phyloP scores from a whole-genome alignment of 2,797 vertebrate species.

The Myotis planiceps region DNA sequence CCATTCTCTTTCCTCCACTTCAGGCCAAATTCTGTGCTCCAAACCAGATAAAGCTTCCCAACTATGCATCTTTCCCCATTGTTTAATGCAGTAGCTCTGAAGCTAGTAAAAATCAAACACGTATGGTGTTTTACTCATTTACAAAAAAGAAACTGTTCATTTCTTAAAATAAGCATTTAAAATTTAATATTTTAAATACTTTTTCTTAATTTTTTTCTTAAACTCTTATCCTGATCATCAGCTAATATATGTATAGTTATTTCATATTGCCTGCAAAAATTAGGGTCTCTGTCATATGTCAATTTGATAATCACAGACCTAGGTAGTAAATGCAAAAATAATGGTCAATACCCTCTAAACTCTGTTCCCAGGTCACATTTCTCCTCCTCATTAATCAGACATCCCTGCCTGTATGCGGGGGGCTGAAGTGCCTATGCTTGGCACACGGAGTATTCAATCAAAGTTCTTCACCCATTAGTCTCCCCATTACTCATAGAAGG shows the following conservation, averaged over 20 bases:
- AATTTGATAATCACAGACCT: background rate
- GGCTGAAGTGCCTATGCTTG: background rate
- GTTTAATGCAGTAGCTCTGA: background rate
- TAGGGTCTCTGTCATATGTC: background rate
- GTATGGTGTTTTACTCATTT: background rate
- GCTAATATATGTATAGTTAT: background rate
- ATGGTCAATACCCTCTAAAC: background rate
- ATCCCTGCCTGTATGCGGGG: background rate
- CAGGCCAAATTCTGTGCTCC: background rate
- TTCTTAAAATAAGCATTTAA: slow-evolving; percentile 23
- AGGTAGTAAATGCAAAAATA: background rate
- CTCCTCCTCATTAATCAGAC: background rate
- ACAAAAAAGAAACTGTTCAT: background rate
- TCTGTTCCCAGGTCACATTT: background rate
- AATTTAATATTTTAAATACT: background rate
- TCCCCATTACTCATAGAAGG: background rate
- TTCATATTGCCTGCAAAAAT: background rate
- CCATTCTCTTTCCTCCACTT: background rate
- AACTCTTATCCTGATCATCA: background rate
- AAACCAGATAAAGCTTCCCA: background rate
- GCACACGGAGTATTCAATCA: background rate
- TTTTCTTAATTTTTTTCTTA: background rate
- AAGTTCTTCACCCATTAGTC: background rate
- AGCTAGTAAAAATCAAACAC: background rate
- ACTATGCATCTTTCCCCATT: background rate